Evolutionary conservation across 2,113 vertebrate species (phyloP).

Genomic region (Uropsilus gracilis): DNA sequence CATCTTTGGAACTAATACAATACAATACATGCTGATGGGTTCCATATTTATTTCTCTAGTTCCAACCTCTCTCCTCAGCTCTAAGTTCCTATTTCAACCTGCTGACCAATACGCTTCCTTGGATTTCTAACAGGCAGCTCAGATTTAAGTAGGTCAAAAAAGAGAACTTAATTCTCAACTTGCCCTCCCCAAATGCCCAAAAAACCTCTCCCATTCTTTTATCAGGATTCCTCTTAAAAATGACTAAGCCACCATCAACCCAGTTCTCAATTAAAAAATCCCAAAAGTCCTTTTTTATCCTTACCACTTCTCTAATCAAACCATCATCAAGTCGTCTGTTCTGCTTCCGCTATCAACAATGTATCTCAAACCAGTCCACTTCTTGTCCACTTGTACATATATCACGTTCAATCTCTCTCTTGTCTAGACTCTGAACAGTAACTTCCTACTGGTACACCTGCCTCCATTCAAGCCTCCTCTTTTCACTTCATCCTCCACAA

Average conservation of each 20-base stretch:
- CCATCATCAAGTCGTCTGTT: background rate
- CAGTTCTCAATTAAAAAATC: constrained; percentile 2
- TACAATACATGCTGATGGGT: constrained; percentile 5
- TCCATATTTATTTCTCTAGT: constrained; percentile 35
- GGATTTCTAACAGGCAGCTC: background rate
- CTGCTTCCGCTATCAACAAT: background rate
- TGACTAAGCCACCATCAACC: background rate
- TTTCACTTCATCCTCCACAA: background rate
- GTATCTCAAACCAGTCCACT: background rate
- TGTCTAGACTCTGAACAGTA: background rate
- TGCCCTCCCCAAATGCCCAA: background rate
- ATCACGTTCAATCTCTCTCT: background rate
- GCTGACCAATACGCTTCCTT: background rate
- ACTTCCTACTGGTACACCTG: background rate
- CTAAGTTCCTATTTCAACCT: background rate
- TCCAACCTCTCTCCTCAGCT: constrained; percentile 13
- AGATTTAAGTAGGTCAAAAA: constrained; percentile 27
- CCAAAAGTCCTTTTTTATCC: constrained; percentile 1
- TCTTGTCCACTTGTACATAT: background rate
- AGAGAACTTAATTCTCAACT: background rate
- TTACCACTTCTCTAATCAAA: background rate
- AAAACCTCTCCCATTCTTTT: background rate
- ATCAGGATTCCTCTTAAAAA: background rate
- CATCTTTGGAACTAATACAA: constrained; percentile 19
- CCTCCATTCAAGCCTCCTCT: background rate